phyloP scores from a whole-genome alignment of 2,797 vertebrate species.

The Moxostoma hubbsi region DNA sequence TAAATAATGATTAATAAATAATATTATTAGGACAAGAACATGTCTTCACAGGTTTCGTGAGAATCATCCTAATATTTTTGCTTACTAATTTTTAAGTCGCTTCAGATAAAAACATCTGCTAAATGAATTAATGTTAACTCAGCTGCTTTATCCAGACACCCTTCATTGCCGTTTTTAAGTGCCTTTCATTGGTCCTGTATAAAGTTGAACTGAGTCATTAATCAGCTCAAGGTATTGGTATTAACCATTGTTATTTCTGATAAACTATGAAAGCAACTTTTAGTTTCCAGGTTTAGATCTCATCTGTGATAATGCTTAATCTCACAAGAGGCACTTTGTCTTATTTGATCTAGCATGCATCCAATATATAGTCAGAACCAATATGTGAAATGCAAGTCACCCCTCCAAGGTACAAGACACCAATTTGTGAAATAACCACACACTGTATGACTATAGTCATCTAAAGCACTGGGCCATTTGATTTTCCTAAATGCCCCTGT shows the following conservation, averaged over 20 bases:
- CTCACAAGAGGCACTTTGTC: slow-evolving; percentile 37
- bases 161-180: background rate
- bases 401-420: slow-evolving; percentile 19
- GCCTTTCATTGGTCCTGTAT: background rate
- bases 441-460: slow-evolving; percentile 22
- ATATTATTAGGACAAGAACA: no score
- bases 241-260: background rate
- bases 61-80: no score
- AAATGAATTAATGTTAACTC: background rate
- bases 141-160: background rate
- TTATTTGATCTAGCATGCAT: slow-evolving; percentile 38
- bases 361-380: slow-evolving; percentile 25
- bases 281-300: slow-evolving; percentile 16
- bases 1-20: no score
- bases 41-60: no score
- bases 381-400: slow-evolving; percentile 54
- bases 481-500: slow-evolving; percentile 23
- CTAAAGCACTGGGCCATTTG: slow-evolving; percentile 22
- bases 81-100: background rate
- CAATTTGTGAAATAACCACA: slow-evolving; percentile 45
- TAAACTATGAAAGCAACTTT: slow-evolving; percentile 13
- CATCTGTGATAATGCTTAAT: slow-evolving; percentile 10
- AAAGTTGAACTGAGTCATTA: background rate
- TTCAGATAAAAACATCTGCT: background rate
- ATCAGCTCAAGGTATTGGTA: background rate